Conservation (phyloP, 2,113 vertebrate genomes). For the Vulpes ferrilata region DNA sequence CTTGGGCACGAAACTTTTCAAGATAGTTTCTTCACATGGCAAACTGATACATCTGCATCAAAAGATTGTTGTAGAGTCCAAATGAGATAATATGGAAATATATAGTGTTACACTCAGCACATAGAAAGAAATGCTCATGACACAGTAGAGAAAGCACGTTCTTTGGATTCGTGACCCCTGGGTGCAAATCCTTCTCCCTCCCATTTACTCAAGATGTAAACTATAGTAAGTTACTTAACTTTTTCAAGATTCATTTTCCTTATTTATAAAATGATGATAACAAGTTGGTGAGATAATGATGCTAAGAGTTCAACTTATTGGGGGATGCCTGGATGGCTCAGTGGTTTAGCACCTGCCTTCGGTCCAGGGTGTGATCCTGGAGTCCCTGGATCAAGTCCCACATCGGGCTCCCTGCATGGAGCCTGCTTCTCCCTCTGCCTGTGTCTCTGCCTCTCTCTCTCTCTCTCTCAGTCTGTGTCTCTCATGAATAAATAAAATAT, state of each 20-base stretch:
- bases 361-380: too few relatives aligned
- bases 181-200: background rate
- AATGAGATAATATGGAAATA: background rate
- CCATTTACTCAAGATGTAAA: background rate
- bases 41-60: background rate
- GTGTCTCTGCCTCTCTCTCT: too few relatives aligned
- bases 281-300: background rate
- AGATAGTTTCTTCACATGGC: background rate
- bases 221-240: background rate
- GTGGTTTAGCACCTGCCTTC: too few relatives aligned
- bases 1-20: background rate
- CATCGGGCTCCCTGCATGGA: too few relatives aligned
- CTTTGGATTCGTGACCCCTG: background rate
- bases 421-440: too few relatives aligned
- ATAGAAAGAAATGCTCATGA: background rate
- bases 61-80: background rate
- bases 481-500: too few relatives aligned
- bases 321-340: too few relatives aligned
- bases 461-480: too few relatives aligned
- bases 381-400: too few relatives aligned
- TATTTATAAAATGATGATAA: background rate
- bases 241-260: background rate
- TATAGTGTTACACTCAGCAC: fast-evolving
- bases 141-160: fast-evolving
- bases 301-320: background rate